Evolutionary conservation across 1,140 invertebrate genomes (phyloP).

Genomic region (Luehdorfia chinensis): DNA sequence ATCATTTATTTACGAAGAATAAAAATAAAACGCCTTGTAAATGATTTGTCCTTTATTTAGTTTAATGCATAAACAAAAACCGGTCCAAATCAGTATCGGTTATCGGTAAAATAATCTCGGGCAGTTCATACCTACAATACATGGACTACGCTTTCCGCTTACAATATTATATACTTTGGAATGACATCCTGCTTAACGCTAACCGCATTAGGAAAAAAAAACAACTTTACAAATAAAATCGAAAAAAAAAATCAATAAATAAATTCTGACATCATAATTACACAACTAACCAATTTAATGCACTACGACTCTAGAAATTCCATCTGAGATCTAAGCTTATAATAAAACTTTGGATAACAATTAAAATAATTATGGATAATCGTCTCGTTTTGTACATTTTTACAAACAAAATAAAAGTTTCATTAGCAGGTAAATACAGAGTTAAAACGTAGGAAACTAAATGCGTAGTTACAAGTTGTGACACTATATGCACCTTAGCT

Average conservation of each 20-base stretch:
- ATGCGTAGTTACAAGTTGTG: slow-evolving; percentile 55
- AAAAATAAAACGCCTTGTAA: slow-evolving; percentile 32
- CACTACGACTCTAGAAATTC: slow-evolving; percentile 44
- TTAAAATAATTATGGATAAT: slow-evolving; percentile 69
- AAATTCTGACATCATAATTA: slow-evolving; percentile 66
- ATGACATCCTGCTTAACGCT: slow-evolving; percentile 62
- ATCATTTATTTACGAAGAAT: no score
- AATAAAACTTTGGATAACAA: slow-evolving; percentile 75
- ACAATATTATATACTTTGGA: slow-evolving; percentile 59
- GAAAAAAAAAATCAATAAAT: slow-evolving; percentile 63
- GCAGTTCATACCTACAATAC: slow-evolving; percentile 37
- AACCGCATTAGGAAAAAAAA: slow-evolving; percentile 39
- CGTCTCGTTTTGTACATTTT: slow-evolving; percentile 68
- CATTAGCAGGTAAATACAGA: slow-evolving; percentile 48
- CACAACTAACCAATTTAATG: slow-evolving; percentile 56
- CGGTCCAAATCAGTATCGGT: slow-evolving; percentile 45
- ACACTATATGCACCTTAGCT: slow-evolving; percentile 49
- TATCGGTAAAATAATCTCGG: slow-evolving; percentile 46
- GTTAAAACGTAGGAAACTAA: slow-evolving; percentile 45
- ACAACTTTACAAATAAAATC: slow-evolving; percentile 62
- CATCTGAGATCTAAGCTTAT: slow-evolving; percentile 74
- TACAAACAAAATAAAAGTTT: slow-evolving; percentile 56
- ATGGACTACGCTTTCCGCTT: slow-evolving; percentile 38
- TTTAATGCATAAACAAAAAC: slow-evolving; percentile 70
- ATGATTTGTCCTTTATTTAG: slow-evolving; percentile 70